Evolutionary conservation across 2,888 invertebrate species (phyloP).

Genomic region (Hoplodrina blanda): DNA sequence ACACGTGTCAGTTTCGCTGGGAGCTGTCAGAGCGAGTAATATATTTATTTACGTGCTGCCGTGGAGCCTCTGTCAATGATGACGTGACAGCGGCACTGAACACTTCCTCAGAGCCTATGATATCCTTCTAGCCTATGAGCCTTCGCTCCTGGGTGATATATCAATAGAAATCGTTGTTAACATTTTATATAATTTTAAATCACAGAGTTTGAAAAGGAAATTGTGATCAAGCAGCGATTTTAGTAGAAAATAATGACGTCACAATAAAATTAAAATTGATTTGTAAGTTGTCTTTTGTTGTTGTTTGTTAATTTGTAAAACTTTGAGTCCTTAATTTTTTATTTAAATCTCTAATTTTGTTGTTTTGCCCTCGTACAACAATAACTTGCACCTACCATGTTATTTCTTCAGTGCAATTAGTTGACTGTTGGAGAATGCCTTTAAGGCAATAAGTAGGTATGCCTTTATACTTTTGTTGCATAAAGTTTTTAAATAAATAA

Average conservation of each 20-base stretch:
- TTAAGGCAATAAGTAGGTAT: no score
- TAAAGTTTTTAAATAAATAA: no score
- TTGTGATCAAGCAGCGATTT: neutral
- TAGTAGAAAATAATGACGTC: neutral
- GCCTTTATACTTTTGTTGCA: no score
- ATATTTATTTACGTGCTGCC: slow-evolving; percentile 84
- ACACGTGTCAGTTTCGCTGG: slow-evolving; percentile 83
- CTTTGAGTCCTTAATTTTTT: no score
- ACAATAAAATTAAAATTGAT: neutral
- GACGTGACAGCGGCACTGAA: slow-evolving; percentile 77
- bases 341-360: no score
- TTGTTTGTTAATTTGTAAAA: no score
- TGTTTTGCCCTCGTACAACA: no score
- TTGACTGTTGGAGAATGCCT: no score
- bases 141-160: slow-evolving; percentile 1
- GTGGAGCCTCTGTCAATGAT: slow-evolving; percentile 71
- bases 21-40: slow-evolving; percentile 86
- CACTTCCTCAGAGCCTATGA: slow-evolving; percentile 54
- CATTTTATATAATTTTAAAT: neutral
- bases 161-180: slow-evolving; percentile 5
- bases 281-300: no score
- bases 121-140: no score
- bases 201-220: neutral
- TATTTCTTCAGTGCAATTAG: no score
- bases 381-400: no score